Conservation (phyloP, 2,113 vertebrate species). For the Azemiops feae region DNA sequence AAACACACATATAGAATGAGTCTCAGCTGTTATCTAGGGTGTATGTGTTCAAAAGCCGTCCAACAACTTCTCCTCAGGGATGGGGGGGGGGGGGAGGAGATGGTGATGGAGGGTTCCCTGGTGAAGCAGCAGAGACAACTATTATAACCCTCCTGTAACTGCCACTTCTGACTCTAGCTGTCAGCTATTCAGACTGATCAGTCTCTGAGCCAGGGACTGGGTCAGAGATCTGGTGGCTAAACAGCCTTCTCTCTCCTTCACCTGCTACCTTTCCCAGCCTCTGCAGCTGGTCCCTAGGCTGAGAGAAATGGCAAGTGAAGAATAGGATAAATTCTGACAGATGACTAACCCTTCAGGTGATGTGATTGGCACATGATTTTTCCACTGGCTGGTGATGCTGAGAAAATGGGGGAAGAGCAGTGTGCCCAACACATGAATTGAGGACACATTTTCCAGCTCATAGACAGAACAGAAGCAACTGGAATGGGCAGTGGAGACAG, state of each 20-base stretch:
- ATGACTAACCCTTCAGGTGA: not conserved
- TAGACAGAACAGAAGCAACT: not conserved
- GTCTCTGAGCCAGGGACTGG: not conserved
- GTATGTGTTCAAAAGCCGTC: not conserved
- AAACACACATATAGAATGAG: too few species aligned
- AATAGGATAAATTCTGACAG: not conserved
- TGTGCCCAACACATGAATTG: not conserved
- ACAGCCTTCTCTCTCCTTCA: not conserved
- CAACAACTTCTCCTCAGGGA: not conserved
- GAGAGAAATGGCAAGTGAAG: not conserved
- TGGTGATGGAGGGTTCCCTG: not conserved
- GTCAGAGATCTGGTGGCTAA: not conserved
- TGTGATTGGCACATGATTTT: not conserved
- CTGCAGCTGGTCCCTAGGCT: not conserved
- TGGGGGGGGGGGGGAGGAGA: too few species aligned
- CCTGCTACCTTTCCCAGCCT: not conserved
- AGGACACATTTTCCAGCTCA: not conserved
- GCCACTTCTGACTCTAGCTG: not conserved
- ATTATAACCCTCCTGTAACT: not conserved
- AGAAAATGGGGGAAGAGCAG: not conserved
- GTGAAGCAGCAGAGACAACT: not conserved
- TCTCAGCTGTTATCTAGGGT: not conserved
- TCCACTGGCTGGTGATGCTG: not conserved
- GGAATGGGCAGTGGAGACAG: not conserved
- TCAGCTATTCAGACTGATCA: not conserved